phyloP scores from a whole-genome alignment of 2,797 vertebrate genomes.

The Hydrophis major region DNA sequence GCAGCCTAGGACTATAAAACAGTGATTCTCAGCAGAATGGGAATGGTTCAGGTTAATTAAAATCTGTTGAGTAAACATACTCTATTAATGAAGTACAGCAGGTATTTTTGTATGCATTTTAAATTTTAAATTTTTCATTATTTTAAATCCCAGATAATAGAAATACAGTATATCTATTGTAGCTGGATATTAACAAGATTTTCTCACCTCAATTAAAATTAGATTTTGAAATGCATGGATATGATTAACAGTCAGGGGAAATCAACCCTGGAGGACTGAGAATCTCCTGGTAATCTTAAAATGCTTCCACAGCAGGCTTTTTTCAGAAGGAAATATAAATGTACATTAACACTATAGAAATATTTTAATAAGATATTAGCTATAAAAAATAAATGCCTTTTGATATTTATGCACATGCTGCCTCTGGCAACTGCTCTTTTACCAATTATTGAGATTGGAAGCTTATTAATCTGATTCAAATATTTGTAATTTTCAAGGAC shows the following conservation, averaged over 20 bases:
- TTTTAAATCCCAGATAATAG: background rate
- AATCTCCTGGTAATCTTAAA: constrained; percentile 1
- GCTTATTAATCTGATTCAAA: constrained; percentile 2
- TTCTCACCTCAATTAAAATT: background rate
- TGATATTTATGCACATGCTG: background rate
- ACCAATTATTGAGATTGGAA: background rate
- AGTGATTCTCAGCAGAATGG: background rate
- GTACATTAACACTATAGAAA: background rate
- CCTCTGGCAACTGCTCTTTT: background rate
- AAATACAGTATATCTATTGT: background rate
- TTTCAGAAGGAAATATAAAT: constrained; percentile 16
- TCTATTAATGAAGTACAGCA: background rate
- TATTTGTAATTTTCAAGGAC: background rate
- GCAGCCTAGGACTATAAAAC: background rate
- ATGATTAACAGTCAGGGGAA: background rate
- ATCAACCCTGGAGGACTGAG: constrained; percentile 6
- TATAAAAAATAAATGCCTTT: background rate
- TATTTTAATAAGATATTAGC: background rate
- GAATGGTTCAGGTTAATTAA: background rate
- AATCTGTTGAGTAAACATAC: background rate
- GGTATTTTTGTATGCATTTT: background rate
- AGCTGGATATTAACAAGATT: background rate
- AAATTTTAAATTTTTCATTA: background rate
- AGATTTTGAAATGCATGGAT: background rate
- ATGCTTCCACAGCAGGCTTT: background rate